Percentiles rank a stretch among this genome's conserved stretches.
Evolutionary conservation across 2,113 vertebrate genomes (phyloP).

Genomic region (Myotis davidii): DNA sequence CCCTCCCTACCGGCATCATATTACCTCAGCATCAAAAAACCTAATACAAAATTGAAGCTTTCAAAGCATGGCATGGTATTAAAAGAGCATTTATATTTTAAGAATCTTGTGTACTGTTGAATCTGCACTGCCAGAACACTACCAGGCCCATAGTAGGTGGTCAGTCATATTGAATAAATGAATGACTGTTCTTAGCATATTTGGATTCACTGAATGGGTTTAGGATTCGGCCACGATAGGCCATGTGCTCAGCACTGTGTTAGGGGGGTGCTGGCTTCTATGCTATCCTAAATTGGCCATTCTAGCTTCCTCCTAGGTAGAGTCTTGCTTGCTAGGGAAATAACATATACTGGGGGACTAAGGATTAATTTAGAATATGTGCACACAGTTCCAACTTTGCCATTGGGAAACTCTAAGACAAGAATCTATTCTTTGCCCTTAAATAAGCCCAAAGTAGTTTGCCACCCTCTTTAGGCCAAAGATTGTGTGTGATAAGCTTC

Average conservation of each 20-base stretch:
- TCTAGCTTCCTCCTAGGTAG: neutral
- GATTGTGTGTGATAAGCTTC: neutral
- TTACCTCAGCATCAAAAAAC: conserved; percentile 76
- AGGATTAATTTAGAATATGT: neutral
- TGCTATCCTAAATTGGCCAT: neutral
- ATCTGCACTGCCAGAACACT: neutral
- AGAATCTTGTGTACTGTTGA: neutral
- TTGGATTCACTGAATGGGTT: neutral
- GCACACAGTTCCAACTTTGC: neutral
- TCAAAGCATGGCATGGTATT: conserved; percentile 36
- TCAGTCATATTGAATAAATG: neutral
- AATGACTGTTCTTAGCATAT: neutral
- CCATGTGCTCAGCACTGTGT: neutral
- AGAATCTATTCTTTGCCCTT: neutral
- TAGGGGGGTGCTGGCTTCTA: neutral
- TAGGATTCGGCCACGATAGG: neutral
- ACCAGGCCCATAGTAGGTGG: neutral
- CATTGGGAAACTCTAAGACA: neutral
- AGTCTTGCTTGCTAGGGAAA: neutral
- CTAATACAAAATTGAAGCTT: conserved; percentile 64
- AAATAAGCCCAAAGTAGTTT: neutral
- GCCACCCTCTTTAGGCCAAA: neutral
- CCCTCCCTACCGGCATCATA: conserved; percentile 62
- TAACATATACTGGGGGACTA: neutral
- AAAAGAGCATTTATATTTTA: conserved; percentile 57